These are phyloP conservation scores for Sylvilagus floridanus DNA, from an alignment of 2,797 vertebrate genomes.

Conservation along the genomic window DNA sequence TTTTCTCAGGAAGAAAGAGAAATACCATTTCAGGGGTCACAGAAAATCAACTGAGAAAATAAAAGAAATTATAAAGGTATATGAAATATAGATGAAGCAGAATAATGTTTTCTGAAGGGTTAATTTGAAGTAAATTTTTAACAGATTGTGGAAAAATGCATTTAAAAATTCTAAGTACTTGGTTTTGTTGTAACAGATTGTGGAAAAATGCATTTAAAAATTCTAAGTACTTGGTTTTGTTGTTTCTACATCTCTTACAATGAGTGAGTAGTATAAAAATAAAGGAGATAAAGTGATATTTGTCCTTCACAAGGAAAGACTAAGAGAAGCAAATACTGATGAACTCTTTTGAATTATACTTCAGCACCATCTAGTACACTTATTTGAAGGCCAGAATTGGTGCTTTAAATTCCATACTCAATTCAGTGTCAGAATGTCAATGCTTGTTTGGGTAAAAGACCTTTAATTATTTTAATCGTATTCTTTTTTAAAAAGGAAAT, in stretches of 20 bases:
- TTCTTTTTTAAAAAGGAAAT: background rate
- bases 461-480: constrained; percentile 52
- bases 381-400: background rate
- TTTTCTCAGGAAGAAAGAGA: background rate
- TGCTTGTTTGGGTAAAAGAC: background rate
- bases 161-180: constrained; percentile 6
- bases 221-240: background rate
- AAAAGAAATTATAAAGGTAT: constrained; percentile 41
- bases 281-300: background rate
- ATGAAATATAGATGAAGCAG: constrained; percentile 72
- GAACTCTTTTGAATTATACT: background rate
- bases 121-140: constrained; percentile 53
- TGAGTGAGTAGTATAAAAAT: background rate
- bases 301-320: constrained; percentile 3
- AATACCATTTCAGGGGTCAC: background rate
- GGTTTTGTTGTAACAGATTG: constrained; percentile 35
- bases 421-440: background rate
- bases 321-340: constrained; percentile 52
- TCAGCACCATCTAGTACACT: background rate
- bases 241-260: constrained; percentile 4
- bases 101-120: constrained; percentile 62
- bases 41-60: constrained; percentile 53
- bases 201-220: constrained; percentile 14
- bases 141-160: background rate
- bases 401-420: background rate